Percentiles rank a stretch among this genome's conserved stretches.
phyloP scores from a whole-genome alignment of 2,888 invertebrate genomes.

The Gymnoscelis rufifasciata region DNA sequence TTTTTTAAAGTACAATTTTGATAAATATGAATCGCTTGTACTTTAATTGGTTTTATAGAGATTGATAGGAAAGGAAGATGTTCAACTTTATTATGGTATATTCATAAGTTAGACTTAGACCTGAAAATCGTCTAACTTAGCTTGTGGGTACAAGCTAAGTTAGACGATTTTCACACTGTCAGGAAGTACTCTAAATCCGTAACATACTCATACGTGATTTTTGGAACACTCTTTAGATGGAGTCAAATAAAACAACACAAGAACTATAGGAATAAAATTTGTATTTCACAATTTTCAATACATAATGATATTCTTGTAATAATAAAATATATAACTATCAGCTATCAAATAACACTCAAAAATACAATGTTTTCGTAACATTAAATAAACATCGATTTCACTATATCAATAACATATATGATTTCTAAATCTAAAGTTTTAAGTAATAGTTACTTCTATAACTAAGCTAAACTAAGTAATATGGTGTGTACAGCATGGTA shows the following conservation, averaged over 20 bases:
- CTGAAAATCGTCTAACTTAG: no score
- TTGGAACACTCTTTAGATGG: neutral
- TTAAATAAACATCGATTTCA: conserved; percentile 55
- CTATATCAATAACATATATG: conserved; percentile 39
- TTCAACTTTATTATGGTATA: no score
- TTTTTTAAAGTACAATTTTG: no score
- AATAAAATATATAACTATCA: conserved; percentile 75
- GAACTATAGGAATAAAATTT: conserved; percentile 75
- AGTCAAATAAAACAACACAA: conserved; percentile 50
- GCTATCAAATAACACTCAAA: conserved; percentile 74
- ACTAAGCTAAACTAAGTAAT: conserved; percentile 28
- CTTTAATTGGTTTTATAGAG: no score
- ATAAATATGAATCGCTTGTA: no score
- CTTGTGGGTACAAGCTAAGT: no score
- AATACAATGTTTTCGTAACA: conserved; percentile 69
- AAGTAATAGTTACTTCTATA: conserved; percentile 22
- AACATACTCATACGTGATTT: no score
- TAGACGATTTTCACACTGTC: no score
- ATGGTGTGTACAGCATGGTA: conserved; percentile 47
- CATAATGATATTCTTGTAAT: conserved; percentile 61
- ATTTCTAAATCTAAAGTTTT: conserved; percentile 34
- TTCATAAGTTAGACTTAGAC: no score
- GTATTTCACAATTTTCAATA: conserved; percentile 72
- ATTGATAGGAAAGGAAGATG: no score
- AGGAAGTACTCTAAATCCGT: no score